Evolutionary conservation across 2,888 invertebrate genomes (phyloP), one percentile per base, ranked within the genome.

Genomic region (Eucriotettix oculatus): DNA sequence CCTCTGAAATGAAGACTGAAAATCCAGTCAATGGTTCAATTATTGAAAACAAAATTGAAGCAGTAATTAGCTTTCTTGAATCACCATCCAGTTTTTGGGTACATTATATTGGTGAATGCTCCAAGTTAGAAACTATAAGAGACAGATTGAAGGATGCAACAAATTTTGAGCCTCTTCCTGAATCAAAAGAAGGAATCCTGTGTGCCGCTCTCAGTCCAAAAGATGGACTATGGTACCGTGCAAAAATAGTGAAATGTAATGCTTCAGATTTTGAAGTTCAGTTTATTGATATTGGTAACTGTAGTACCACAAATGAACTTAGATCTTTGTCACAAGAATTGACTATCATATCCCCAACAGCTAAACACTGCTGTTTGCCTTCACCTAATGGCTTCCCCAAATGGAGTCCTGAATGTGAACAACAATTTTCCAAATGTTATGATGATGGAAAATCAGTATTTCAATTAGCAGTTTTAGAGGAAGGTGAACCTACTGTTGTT

Each of bases 31-130:
- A 29, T 29, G 29, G 29, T 29, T 29, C 29, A 29, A 29, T 29
- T 29, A 29, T 29, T 5, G 29, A 29, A 29, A 29, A 29, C 29
- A 7, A 7, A 29, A 29, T 29, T 29, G 3, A 29, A 7, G 29
- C 29, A 29, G 29, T 29, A 29, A 29, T 29, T 29, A 29, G 29
- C 29, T 29, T 29, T 29, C 29, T 29, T 7, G 29, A 29, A 29
- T 82, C 84, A 0, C 78, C 84, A 0, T 79, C 80, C 40, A 86
- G 88, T 64, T 88, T 90, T 70, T 88, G 86, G 74, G 76, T 90
- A 10, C 88, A 86, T 65, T 72, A 82, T 63, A 87, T 86, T 67
- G 80, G 81, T n/a, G 75, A 77, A 14, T 72, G 77, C 0, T 69
- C 76, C 1, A 81, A 81, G 10, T 67, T 85, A 44, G 81, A 84